Evolutionary conservation across 2,797 vertebrate species (phyloP), one percentile per base, ranked within the genome.

Genomic region (Girardinus metallicus): DNA sequence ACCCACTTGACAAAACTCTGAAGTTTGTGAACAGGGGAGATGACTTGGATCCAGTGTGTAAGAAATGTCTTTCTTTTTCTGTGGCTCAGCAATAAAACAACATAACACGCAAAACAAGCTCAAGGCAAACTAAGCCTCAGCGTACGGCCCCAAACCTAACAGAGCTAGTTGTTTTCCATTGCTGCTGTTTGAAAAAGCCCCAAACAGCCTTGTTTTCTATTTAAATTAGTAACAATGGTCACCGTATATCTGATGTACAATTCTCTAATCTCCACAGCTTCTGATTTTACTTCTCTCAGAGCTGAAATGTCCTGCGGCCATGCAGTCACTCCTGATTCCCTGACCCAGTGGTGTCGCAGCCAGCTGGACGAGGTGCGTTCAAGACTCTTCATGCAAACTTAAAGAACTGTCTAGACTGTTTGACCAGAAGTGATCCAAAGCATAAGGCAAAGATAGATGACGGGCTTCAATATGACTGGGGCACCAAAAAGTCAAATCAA

Each of bases 231-330:
- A 15, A 26, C 23, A 26, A 26, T 8, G 9, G 1, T 66, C 36
- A 77, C 15, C 0, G 15, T 36, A 9, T n/a, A 2, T n/a, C 23
- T 64, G 2, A 43, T 47, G 12, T 12, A 3, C 41, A 1, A 7
- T 1, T 29, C 29, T 75, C 70, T 66, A 9, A 70, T 41, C 76
- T 6, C 1, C 8, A 13, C 83, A 82, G 83, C 84, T 29, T 78
- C 81, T 60, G 93, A 90, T 26, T 78, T 49, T 49, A 26, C 44
- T 21, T 80, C 44, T 39, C 82, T 89, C 29, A 81, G 85, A 64
- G 92, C 93, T 16, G 88, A 91, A 87, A 93, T 95, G 95, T 94
- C 95, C 66, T 96, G 95, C 53, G 94, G 94, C 1, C 95, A 96
- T 23, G 94, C 91, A 0, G 94, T 95, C 62, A 91, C 91, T 21